These are phyloP conservation scores for Falco rusticolus DNA, from an alignment of 2,797 vertebrate genomes.

Conservation along the genomic window DNA sequence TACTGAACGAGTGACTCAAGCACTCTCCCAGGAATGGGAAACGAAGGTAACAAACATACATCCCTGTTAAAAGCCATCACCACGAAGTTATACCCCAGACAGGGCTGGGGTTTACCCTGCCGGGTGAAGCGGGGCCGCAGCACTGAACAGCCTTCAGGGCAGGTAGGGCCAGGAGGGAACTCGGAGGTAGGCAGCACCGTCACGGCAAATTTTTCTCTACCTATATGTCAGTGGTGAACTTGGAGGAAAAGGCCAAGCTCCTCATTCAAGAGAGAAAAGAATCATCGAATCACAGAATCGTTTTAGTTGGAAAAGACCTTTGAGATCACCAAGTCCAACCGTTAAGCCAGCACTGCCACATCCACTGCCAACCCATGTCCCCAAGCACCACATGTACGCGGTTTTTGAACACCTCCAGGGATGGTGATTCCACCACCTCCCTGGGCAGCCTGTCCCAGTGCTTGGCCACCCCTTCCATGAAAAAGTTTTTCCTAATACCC, in stretches of 20 bases:
- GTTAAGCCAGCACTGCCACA: too few relatives aligned
- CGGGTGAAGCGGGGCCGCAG: not conserved
- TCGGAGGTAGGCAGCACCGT: not conserved
- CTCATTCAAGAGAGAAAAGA: not conserved
- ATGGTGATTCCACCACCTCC: too few relatives aligned
- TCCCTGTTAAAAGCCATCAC: not conserved
- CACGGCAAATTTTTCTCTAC: not conserved
- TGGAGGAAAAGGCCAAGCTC: not conserved
- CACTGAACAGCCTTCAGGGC: not conserved
- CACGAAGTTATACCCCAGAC: rapidly evolving
- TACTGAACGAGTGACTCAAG: not conserved
- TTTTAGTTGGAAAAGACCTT: too few relatives aligned
- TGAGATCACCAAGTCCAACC: too few relatives aligned
- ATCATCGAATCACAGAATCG: too few relatives aligned
- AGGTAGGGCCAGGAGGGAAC: not conserved
- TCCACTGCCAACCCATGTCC: too few relatives aligned
- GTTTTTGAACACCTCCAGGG: too few relatives aligned
- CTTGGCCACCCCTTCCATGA: too few relatives aligned
- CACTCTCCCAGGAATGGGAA: not conserved
- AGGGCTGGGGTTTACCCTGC: not conserved
- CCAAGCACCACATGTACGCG: too few relatives aligned
- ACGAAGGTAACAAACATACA: not conserved
- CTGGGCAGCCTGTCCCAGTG: too few relatives aligned
- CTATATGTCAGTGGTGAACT: not conserved
- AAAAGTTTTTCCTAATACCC: too few relatives aligned